A percentile compares a stretch with the other conserved stretches of the same genome.
phyloP scores from a whole-genome alignment of 2,113 vertebrate genomes.

The Dascyllus trimaculatus region DNA sequence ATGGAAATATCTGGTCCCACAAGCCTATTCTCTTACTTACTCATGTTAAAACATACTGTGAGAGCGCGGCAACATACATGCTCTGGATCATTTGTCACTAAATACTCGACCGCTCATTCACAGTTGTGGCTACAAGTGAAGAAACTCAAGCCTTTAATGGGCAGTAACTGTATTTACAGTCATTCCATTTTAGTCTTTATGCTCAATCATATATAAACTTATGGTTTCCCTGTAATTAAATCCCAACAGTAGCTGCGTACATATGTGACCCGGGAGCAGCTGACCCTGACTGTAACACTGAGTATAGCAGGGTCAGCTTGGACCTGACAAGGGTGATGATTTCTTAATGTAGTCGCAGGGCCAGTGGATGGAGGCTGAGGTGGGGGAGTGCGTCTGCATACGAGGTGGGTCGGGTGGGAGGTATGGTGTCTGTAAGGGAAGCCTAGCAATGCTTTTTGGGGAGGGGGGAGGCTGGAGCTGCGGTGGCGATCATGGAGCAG shows the following conservation, averaged over 20 bases:
- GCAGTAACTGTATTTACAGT: neutral
- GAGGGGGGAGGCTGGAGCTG: slow-evolving; percentile 14
- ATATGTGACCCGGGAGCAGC: slow-evolving; percentile 17
- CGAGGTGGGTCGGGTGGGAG: slow-evolving; percentile 18
- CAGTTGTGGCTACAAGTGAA: slow-evolving; percentile 46
- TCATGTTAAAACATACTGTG: slow-evolving; percentile 32
- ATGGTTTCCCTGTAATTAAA: slow-evolving; percentile 34
- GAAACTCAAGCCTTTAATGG: slow-evolving; percentile 8
- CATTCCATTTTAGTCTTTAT: slow-evolving; percentile 24
- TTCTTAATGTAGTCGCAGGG: slow-evolving; percentile 73
- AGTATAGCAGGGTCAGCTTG: slow-evolving; percentile 36
- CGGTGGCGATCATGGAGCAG: slow-evolving; percentile 53
- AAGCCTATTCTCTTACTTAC: slow-evolving; percentile 42
- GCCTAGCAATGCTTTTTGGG: slow-evolving; percentile 53
- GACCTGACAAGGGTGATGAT: slow-evolving; percentile 70
- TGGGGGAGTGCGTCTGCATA: slow-evolving; percentile 39
- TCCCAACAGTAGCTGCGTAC: slow-evolving; percentile 44
- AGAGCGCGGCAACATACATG: slow-evolving; percentile 47
- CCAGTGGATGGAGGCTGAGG: slow-evolving; percentile 30
- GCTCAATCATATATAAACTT: neutral
- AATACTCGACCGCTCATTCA: slow-evolving; percentile 62
- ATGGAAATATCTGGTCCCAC: slow-evolving; percentile 25
- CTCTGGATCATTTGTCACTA: slow-evolving; percentile 51
- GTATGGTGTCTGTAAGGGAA: slow-evolving; percentile 62
- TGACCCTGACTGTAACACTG: slow-evolving; percentile 56